A percentile compares a stretch with the other conserved stretches of the same genome.
phyloP scores from a whole-genome alignment of 2,797 vertebrate genomes.

The Sphenopsis melanotis region DNA sequence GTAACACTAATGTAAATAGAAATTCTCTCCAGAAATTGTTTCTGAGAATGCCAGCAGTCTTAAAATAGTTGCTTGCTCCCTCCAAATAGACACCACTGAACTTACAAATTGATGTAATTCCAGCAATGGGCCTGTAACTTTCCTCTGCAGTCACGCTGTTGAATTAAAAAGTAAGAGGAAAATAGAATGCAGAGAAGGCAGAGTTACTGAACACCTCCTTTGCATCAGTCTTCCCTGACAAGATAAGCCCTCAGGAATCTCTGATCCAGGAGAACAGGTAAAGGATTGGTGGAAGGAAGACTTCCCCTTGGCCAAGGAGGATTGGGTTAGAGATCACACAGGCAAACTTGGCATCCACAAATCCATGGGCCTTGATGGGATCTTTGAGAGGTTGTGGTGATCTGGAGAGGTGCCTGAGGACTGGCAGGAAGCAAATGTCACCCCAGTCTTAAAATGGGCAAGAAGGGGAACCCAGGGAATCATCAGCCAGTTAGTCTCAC shows the following conservation, averaged over 20 bases:
- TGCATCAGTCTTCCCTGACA: not conserved
- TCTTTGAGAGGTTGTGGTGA: not conserved
- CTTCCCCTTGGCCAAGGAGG: not conserved
- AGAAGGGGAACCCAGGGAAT: not conserved
- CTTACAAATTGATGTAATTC: not conserved
- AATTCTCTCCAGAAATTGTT: slow-evolving; percentile 42
- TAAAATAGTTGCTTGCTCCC: slow-evolving; percentile 38
- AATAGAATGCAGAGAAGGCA: not conserved
- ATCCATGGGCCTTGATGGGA: not conserved
- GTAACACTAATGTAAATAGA: slow-evolving; percentile 56
- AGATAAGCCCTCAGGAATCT: not conserved
- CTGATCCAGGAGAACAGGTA: not conserved
- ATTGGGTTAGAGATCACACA: not conserved
- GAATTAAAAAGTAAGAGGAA: not conserved
- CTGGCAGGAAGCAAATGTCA: not conserved
- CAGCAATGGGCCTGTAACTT: not conserved
- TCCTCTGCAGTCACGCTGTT: not conserved
- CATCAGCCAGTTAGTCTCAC: not conserved
- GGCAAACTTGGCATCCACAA: not conserved
- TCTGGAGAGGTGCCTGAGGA: not conserved
- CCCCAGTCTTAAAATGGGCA: not conserved
- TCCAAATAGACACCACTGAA: slow-evolving; percentile 23
- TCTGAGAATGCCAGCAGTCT: not conserved
- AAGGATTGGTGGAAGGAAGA: not conserved
- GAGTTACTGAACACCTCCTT: not conserved